A percentile compares a stretch with the other conserved stretches of the same genome.
Evolutionary conservation across 2,888 invertebrate species (phyloP).

Genomic region (Erpobdella octoculata): DNA sequence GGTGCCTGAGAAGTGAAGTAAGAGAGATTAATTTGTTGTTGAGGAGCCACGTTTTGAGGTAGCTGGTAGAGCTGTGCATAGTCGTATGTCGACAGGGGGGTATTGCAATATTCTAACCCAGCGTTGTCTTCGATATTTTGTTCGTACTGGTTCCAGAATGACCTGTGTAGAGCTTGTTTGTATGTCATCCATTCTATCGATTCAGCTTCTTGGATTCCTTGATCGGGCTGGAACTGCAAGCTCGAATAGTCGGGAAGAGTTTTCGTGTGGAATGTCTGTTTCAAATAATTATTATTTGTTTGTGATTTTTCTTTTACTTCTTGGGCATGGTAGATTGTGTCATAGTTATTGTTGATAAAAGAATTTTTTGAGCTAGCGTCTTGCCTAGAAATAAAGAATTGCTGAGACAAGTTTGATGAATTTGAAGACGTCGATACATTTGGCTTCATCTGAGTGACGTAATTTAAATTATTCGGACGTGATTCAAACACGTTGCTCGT

Average conservation of each 20-base stretch:
- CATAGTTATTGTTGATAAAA: too few relatives aligned
- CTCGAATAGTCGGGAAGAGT: neutral
- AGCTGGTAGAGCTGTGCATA: neutral
- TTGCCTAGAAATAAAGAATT: too few relatives aligned
- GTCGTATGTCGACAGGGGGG: neutral
- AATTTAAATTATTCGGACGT: too few relatives aligned
- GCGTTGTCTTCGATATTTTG: neutral
- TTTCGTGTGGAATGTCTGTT: neutral
- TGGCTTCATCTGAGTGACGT: too few relatives aligned
- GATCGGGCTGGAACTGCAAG: neutral
- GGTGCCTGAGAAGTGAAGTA: neutral
- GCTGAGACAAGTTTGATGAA: too few relatives aligned
- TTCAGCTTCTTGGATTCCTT: neutral
- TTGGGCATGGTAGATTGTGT: too few relatives aligned
- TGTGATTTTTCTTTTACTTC: too few relatives aligned
- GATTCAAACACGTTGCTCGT: too few relatives aligned
- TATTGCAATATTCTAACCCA: neutral
- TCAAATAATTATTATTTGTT: too few relatives aligned
- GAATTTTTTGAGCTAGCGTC: too few relatives aligned
- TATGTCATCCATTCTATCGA: conserved; percentile 5
- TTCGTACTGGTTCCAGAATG: conserved; percentile 12
- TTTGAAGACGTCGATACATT: too few relatives aligned
- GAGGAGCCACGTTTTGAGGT: neutral
- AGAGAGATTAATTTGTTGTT: neutral
- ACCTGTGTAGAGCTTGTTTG: neutral